Base-by-base conservation (phyloP, 2,888 invertebrate species). In the Pseudococcus longispinus region DNA sequence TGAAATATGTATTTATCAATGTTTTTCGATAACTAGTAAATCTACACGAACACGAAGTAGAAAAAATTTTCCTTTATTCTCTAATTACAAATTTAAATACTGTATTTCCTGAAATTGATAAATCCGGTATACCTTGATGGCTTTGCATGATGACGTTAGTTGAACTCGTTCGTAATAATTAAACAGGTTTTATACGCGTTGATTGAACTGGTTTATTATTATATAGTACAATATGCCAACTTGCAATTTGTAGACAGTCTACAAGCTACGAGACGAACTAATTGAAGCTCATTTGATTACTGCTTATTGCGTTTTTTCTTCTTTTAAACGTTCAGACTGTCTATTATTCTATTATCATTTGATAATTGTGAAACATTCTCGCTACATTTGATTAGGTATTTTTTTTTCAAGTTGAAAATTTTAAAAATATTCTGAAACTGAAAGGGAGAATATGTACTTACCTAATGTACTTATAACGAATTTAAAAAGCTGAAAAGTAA, bases 61-160 rank as follows among this genome's bases (percentile, higher is more conserved):
- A 11, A 26, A 29, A 70, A 70, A 70, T 70, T 70, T 70, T 29
- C 29, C 70, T 18, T 70, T 70, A 6, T 70, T n/a, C 26, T 15
- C 29, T 15, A 29, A 70, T 6, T 8, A 37, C 37, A 29, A 70
- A 29, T 70, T 29, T 70, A 32, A 70, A 70, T 26, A 26, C 5
- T 70, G 70, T 29, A 42, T 42, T 80, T 80, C 77, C 77, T 80
- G 77, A 80, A 80, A 42, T 80, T 20, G 20, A 20, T 42, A 18
- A 42, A 80, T 26, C 77, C 20, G 37, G 77, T 80, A 42, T 80
- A 80, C 77, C 77, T 80, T 80, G 77, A 42, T 42, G 2, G 23
- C n/a, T 80, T n/a, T 80, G 77, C 23, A 23, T 80, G 77, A 80
- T 80, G 77, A 80, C 77, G 77, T 80, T 20, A 42, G 20, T 80